Evolutionary conservation across 2,113 vertebrate genomes (phyloP).

Genomic region (Sander lucioperca): DNA sequence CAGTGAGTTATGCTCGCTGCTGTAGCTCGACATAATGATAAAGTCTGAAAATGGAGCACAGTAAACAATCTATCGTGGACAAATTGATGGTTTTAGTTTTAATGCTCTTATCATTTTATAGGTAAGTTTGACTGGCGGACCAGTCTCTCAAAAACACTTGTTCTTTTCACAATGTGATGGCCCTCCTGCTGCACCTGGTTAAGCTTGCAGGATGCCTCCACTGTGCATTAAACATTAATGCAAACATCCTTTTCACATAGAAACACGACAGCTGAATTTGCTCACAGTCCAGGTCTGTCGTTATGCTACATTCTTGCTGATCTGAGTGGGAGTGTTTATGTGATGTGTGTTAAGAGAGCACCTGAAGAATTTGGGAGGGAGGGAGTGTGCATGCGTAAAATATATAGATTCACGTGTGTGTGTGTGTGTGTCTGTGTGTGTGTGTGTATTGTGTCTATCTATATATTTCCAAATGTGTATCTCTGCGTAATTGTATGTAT

Average conservation of each 20-base stretch:
- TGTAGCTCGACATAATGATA: neutral
- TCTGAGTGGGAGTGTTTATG: conserved; percentile 28
- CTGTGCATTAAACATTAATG: conserved; percentile 57
- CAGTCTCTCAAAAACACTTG: neutral
- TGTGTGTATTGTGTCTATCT: neutral
- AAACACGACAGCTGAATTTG: conserved; percentile 33
- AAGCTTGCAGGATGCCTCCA: conserved; percentile 23
- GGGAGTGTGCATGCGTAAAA: neutral
- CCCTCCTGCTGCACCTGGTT: conserved; percentile 34
- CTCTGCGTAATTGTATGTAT: neutral
- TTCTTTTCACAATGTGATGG: neutral
- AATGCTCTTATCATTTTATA: neutral
- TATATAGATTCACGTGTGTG: neutral
- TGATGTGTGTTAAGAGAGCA: conserved; percentile 42
- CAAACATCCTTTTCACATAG: conserved; percentile 50
- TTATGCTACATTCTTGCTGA: conserved; percentile 35
- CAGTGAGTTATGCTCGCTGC: neutral
- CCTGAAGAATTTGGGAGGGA: conserved; percentile 10
- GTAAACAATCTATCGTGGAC: neutral
- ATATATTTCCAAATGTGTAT: neutral
- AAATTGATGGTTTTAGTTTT: neutral
- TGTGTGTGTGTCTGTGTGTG: neutral
- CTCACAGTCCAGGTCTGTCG: conserved; percentile 11
- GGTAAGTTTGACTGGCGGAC: neutral
- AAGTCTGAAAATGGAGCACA: neutral